Conservation (phyloP, 2,113 vertebrate genomes). For the Carassius gibelio region DNA sequence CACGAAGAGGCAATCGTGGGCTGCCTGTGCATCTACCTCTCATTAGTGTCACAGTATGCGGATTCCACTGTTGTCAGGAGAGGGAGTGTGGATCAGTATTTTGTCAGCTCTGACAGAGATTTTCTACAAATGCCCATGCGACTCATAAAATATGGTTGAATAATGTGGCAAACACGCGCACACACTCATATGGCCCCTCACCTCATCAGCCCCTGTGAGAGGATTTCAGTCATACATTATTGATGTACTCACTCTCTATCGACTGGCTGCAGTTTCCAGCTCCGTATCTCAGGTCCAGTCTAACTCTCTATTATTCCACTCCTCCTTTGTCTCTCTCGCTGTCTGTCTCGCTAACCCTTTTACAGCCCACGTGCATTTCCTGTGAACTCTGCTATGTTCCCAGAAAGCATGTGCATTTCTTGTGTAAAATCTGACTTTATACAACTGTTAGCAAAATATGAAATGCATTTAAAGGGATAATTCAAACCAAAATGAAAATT, state of each 20-base stretch:
- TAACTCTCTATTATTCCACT: conserved; percentile 18
- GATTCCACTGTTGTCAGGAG: conserved; percentile 17
- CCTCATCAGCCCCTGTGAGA: conserved; percentile 31
- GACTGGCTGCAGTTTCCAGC: conserved; percentile 47
- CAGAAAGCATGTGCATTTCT: background rate
- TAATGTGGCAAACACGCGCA: background rate
- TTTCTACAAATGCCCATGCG: conserved; percentile 19
- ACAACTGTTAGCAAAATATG: background rate
- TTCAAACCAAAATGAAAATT: background rate
- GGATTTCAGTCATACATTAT: conserved; percentile 59
- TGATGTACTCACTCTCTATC: conserved; percentile 56
- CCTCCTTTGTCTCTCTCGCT: conserved; percentile 24
- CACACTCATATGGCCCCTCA: conserved; percentile 8
- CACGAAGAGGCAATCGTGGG: background rate
- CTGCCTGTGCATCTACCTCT: conserved; percentile 27
- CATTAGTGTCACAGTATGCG: conserved; percentile 40
- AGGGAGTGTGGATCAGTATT: conserved; percentile 28
- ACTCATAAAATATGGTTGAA: conserved; percentile 20
- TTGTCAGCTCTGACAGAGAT: conserved; percentile 39
- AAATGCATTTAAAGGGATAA: background rate
- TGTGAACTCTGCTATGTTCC: background rate
- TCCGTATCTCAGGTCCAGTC: conserved; percentile 40
- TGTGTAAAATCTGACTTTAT: background rate
- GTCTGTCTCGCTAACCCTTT: conserved; percentile 1
- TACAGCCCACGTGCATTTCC: background rate